phyloP scores from a whole-genome alignment of 2,888 invertebrate species.

The Panorpa germanica region DNA sequence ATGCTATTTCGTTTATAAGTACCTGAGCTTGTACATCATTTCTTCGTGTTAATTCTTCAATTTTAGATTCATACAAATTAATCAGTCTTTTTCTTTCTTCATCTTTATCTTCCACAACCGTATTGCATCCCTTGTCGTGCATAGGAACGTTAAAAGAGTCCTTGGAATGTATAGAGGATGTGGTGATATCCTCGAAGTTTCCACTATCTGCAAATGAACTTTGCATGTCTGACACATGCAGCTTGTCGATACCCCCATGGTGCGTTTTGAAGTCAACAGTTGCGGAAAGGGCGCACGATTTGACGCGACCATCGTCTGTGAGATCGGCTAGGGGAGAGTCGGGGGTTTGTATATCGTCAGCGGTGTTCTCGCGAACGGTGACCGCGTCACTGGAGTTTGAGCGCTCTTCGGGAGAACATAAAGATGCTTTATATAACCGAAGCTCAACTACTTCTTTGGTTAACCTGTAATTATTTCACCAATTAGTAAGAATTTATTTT shows the following conservation, averaged over 20 bases:
- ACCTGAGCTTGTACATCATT: too few species aligned
- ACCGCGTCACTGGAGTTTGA: conserved; percentile 59
- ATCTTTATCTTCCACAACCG: conserved; percentile 30
- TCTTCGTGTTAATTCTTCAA: conserved; percentile 50
- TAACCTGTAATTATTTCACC: conserved; percentile 32
- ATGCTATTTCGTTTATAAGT: too few species aligned
- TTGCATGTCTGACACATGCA: conserved; percentile 35
- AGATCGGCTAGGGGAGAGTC: conserved; percentile 31
- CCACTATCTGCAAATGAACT: conserved; percentile 72
- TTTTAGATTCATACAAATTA: conserved; percentile 50
- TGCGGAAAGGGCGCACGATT: conserved; percentile 24
- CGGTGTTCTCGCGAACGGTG: conserved; percentile 50
- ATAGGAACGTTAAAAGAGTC: conserved; percentile 40
- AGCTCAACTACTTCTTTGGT: conserved; percentile 67
- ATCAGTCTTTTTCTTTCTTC: conserved; percentile 47
- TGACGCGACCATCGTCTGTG: conserved; percentile 23
- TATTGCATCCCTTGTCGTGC: conserved; percentile 33
- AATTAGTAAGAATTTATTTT: too few species aligned
- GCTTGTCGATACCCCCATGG: conserved; percentile 12
- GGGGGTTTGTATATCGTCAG: conserved; percentile 29
- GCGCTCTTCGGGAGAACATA: conserved; percentile 61
- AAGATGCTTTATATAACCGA: conserved; percentile 58
- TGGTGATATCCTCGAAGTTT: conserved; percentile 65
- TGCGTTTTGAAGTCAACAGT: conserved; percentile 12
- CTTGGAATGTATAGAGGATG: conserved; percentile 58